These are phyloP conservation scores for Drosophila azteca DNA, from an alignment of 1,140 invertebrate species.

Conservation along the genomic window DNA sequence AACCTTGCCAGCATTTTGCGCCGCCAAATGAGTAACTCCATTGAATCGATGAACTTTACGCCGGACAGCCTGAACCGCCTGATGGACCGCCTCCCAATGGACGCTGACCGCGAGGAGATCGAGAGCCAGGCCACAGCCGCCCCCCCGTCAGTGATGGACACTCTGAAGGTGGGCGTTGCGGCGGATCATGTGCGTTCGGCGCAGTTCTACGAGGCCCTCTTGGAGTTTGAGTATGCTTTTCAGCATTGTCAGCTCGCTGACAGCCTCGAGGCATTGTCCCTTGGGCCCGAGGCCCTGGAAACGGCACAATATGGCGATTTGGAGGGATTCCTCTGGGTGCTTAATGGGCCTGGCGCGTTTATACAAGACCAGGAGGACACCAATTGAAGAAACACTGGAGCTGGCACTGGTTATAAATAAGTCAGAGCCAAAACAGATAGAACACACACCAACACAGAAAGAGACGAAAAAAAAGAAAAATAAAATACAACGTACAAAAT, in stretches of 20 bases:
- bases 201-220: constrained; percentile 94
- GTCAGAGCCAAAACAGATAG: constrained; percentile 8
- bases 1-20: neutral
- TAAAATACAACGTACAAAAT: constrained; percentile 33
- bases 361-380: neutral
- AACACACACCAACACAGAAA: neutral
- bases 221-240: too few relatives aligned
- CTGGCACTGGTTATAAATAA: constrained; percentile 31
- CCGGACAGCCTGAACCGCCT: neutral
- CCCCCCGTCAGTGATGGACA: constrained; percentile 70
- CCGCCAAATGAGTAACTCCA: neutral
- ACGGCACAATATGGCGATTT: constrained; percentile 94
- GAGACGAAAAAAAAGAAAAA: constrained; percentile 7
- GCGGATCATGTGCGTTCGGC: constrained; percentile 91
- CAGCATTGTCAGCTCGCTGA: too few relatives aligned
- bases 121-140: too few relatives aligned
- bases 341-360: neutral
- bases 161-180: constrained; percentile 85
- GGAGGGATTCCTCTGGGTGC: constrained; percentile 90
- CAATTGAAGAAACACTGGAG: constrained; percentile 7
- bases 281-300: constrained; percentile 94
- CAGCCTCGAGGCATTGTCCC: too few relatives aligned
- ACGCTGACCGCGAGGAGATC: neutral
- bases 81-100: constrained; percentile 1
- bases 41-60: constrained; percentile 1